phyloP scores from a whole-genome alignment of 1,140 invertebrate species.

The Aphaenogaster rudis region DNA sequence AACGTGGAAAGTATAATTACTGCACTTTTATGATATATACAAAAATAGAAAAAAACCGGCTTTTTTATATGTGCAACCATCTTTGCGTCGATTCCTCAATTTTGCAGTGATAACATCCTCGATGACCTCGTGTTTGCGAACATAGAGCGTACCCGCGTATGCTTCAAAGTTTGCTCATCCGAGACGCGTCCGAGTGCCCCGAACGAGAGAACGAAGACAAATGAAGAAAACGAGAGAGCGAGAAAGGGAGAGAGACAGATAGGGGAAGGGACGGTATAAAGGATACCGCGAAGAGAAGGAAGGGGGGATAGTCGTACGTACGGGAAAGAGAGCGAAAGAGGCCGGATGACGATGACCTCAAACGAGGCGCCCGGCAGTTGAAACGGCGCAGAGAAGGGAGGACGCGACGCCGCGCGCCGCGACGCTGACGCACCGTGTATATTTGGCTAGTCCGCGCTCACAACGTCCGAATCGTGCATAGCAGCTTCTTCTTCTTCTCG shows the following conservation, averaged over 20 bases:
- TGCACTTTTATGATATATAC: background rate
- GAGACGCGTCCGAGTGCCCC: slow-evolving; percentile 58
- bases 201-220: slow-evolving; percentile 58
- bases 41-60: no score
- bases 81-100: background rate
- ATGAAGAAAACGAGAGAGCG: slow-evolving; percentile 43
- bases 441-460: slow-evolving; percentile 73
- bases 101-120: slow-evolving; percentile 8
- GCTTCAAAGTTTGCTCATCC: slow-evolving; percentile 72
- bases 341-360: slow-evolving; percentile 82
- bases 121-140: slow-evolving; percentile 22
- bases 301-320: slow-evolving; percentile 16
- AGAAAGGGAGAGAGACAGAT: slow-evolving; percentile 46
- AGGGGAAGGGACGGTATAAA: slow-evolving; percentile 59
- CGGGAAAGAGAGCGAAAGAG: slow-evolving; percentile 63
- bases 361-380: slow-evolving; percentile 81
- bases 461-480: slow-evolving; percentile 71
- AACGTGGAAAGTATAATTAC: background rate
- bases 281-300: slow-evolving; percentile 50
- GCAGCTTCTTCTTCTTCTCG: slow-evolving; percentile 69
- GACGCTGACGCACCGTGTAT: slow-evolving; percentile 84
- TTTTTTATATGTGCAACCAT: background rate
- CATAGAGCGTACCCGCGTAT: slow-evolving; percentile 32
- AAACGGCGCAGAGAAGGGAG: slow-evolving; percentile 80
- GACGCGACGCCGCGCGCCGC: slow-evolving; percentile 84